Base-by-base conservation (phyloP, 2,113 vertebrate genomes). In the Centropus unirufus region DNA sequence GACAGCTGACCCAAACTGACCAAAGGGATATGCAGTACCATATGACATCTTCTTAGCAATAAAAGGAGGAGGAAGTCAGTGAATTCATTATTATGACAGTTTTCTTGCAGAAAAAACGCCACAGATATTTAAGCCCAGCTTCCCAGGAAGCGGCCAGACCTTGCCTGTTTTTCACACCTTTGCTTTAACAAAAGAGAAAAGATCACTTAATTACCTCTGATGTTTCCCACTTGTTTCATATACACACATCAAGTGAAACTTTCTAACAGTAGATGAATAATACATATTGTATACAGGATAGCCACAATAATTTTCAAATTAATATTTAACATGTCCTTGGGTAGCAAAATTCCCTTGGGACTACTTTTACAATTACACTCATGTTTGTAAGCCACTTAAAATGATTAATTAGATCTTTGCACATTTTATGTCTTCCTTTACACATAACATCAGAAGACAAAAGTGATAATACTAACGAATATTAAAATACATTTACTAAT, bases 361-460 rank as follows among this genome's bases (percentile, higher is more conserved):
- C 30, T 42, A 29, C 17, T 73, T 74, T 69, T 49, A 66, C 39
- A 87, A 62, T 85, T 79, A 44, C 6, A 8, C 70, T 72, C 27
- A 46, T 27, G 34, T n/a, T 54, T 46, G 27, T 51, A 74, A 69
- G 42, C 9, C 44, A 63, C 39, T 85, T 73, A 18, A 92, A 87
- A 69, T 5, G 20, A 46, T 57, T 59, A 5, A 5, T 80, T 47
- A 39, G 27, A 21, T 81, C 24, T 67, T 30, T 29, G 36, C 20
- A 47, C 7, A 24, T 79, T 79, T 63, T 1, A 1, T 14, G 8
- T 21, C 18, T 40, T n/a, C 30, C 77, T 80, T 81, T 46, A 73
- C 15, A 46, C 1, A 2, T 24, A 61, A 47, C 2, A 30, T 3
- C 0, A 3, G 22, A 2, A 54, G 23, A 66, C 85, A 58, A 72